Percentiles rank a stretch among this genome's conserved stretches.
These are phyloP conservation scores for Vandiemenella viatica DNA, from an alignment of 2,888 invertebrate genomes.

Conservation along the genomic window DNA sequence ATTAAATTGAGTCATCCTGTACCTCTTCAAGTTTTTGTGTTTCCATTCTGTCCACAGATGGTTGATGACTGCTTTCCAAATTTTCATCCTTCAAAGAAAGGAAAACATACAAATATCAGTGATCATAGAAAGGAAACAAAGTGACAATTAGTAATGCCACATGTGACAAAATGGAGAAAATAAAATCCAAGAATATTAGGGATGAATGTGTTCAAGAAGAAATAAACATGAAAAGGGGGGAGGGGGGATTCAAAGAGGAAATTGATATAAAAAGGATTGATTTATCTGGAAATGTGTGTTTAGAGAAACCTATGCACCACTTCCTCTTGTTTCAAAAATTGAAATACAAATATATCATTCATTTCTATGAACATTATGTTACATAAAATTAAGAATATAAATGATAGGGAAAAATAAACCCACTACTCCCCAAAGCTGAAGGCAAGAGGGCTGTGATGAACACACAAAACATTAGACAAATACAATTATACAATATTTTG, in stretches of 20 bases:
- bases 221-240: neutral
- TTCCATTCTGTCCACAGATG: slow-evolving; percentile 16
- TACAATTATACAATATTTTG: no score
- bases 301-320: no score
- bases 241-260: neutral
- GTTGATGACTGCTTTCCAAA: slow-evolving; percentile 18
- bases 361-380: no score
- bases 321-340: no score
- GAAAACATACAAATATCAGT: neutral
- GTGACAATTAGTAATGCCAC: neutral
- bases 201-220: neutral
- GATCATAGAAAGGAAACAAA: neutral
- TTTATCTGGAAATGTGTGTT: neutral
- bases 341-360: no score
- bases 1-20: slow-evolving; percentile 6
- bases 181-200: neutral
- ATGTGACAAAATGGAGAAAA: no score
- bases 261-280: neutral
- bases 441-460: no score
- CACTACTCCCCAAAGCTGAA: no score
- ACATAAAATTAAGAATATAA: no score
- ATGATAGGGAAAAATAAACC: no score
- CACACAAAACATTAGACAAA: no score
- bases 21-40: slow-evolving; percentile 20
- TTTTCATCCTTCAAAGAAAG: slow-evolving; percentile 4